Evolutionary conservation across 2,888 invertebrate species (phyloP).

Genomic region (Globia sparganii): DNA sequence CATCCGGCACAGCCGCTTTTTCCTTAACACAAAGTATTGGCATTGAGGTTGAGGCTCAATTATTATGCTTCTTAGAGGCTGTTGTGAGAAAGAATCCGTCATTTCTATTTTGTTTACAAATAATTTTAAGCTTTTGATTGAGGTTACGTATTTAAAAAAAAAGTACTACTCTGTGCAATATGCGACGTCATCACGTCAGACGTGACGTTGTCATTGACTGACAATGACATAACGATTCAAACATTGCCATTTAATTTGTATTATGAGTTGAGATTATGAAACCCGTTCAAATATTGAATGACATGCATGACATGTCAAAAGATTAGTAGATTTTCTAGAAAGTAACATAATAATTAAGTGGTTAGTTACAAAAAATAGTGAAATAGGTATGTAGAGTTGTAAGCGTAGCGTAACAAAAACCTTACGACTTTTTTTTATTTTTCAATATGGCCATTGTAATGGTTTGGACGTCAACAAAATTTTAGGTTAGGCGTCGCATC

Average conservation of each 20-base stretch:
- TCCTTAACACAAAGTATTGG: conserved; percentile 92
- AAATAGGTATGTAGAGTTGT: not conserved
- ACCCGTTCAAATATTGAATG: too few species aligned
- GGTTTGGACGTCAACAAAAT: conserved; percentile 80
- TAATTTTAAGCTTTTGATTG: not conserved
- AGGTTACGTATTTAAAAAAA: conserved; percentile 42
- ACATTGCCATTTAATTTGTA: conserved; percentile 17
- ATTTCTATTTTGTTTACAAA: conserved; percentile 55
- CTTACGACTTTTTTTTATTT: conserved; percentile 5
- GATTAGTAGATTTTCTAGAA: not conserved
- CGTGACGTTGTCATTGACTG: conserved; percentile 9
- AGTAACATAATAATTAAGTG: too few species aligned
- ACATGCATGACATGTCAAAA: not conserved
- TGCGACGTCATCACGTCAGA: too few species aligned
- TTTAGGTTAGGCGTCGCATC: conserved; percentile 88
- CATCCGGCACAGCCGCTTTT: conserved; percentile 94
- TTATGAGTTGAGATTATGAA: too few species aligned
- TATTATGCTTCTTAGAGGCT: conserved; percentile 6
- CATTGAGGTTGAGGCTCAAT: conserved; percentile 87
- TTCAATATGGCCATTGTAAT: conserved; percentile 33
- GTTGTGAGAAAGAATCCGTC: conserved; percentile 42
- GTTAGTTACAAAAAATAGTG: not conserved
- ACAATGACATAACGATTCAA: not conserved
- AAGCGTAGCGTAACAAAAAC: not conserved
- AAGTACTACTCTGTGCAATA: too few species aligned